Base-by-base conservation (phyloP, 53 echinoderm and acorn worm species). In the Holothuria leucospilota region DNA sequence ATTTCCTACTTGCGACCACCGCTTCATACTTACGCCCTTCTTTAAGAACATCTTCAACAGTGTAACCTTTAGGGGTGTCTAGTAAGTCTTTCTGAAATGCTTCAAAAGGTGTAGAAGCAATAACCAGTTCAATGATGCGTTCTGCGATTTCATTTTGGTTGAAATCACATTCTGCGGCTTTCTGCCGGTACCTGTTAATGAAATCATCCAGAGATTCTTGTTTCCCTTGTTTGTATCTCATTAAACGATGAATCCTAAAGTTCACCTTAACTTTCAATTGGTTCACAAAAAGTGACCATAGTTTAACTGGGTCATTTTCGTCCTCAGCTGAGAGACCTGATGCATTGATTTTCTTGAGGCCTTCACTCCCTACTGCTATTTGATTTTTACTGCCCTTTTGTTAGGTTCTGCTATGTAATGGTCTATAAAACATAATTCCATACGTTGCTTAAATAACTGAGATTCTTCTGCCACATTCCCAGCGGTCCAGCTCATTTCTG, bases 341-440 rank as follows among this genome's bases (percentile, higher is more conserved):
- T 77, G 89, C 62, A 49, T 94, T 92, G 18, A 89, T 91, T 53
- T 63, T 87, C 53, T 71, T 87, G 14, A 90, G 84, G 21, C 94
- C 94, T 73, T 94, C 84, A 81, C 91, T 94, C 10, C 91, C 94
- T 20, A 94, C 63, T 27, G 89, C 94, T 14, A 94, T 86, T 91
- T 83, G 12, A 89, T 89, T 67, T 91, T 91, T 29, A 69, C 82
- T 20, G 94, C 91, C 39, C 68, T 67, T 71, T 94, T 91, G 6
- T 4, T 62, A 11, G 29, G 29, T 51, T 89, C 91, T 63, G 82
- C 63, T 9, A 91, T 77, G 15, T 78, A 82, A 69, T 89, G 85
- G 80, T 91, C 91, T 13, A 91, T 25, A 15, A 94, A 28, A 40
- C 77, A 88, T 27, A 91, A 59, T 68, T 81, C 74, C 77, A 90